These are phyloP conservation scores for Syngnathus rostellatus DNA, from an alignment of 2,797 vertebrate species.

Conservation along the genomic window DNA sequence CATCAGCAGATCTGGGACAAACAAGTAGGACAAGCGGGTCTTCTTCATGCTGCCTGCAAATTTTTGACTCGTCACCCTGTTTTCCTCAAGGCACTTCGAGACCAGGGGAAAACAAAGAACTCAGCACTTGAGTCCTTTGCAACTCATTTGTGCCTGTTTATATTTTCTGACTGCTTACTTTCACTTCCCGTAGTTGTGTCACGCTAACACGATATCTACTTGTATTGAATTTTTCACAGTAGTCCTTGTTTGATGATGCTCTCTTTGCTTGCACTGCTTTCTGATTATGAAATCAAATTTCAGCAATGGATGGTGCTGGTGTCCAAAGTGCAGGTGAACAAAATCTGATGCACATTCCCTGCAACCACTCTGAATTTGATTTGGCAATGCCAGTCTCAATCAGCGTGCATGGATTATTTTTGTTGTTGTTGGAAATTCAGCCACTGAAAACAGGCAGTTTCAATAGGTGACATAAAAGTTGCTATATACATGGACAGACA, in stretches of 20 bases:
- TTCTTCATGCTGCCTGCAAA: constrained; percentile 42
- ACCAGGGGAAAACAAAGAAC: background rate
- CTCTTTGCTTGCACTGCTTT: background rate
- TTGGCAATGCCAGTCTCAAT: background rate
- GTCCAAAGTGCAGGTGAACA: background rate
- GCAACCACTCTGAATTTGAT: background rate
- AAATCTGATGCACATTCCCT: background rate
- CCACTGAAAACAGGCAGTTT: background rate
- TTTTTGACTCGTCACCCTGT: constrained; percentile 7
- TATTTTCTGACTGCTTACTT: background rate
- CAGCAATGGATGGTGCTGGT: background rate
- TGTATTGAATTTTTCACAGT: background rate
- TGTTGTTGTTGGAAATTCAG: background rate
- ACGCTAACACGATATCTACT: background rate
- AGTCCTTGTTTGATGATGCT: background rate
- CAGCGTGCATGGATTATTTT: background rate
- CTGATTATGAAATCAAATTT: background rate
- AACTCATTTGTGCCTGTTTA: background rate
- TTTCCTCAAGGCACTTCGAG: background rate
- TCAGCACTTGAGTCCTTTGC: background rate
- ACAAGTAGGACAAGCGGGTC: constrained; percentile 55
- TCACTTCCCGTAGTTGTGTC: constrained; percentile 26
- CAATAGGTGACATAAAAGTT: background rate
- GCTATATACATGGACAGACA: background rate
- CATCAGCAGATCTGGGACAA: constrained; percentile 68